Evolutionary conservation across 1,140 invertebrate species (phyloP).

Genomic region (Zaprionus vittiger): DNA sequence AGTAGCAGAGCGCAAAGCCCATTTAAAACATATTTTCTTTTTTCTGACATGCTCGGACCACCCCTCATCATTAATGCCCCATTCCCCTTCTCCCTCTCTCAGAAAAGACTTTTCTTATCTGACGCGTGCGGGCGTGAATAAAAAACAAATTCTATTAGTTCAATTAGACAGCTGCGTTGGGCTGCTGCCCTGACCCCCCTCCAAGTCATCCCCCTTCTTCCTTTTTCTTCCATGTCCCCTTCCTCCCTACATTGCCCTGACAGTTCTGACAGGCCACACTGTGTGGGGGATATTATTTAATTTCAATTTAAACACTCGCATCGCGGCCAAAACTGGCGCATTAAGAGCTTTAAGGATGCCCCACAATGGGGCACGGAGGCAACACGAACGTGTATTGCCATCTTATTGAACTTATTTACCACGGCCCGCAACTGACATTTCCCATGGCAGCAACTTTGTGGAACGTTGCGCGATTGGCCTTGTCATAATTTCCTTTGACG

Average conservation of each 20-base stretch:
- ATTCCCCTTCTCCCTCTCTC: neutral
- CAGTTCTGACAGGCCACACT: slow-evolving; percentile 14
- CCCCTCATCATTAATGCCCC: slow-evolving; percentile 13
- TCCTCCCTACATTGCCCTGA: neutral
- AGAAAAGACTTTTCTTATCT: slow-evolving; percentile 48
- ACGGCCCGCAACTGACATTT: slow-evolving; percentile 32
- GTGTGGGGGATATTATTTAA: slow-evolving; percentile 30
- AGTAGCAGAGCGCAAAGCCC: neutral
- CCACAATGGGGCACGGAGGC: too few relatives aligned
- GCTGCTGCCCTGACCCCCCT: too few relatives aligned
- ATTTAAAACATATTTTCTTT: slow-evolving; percentile 47
- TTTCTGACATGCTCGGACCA: slow-evolving; percentile 13
- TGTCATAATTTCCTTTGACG: slow-evolving; percentile 16
- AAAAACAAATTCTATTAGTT: slow-evolving; percentile 67
- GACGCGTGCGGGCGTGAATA: slow-evolving; percentile 53
- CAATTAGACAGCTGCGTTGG: slow-evolving; percentile 60
- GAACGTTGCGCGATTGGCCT: slow-evolving; percentile 7
- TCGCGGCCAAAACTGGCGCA: neutral
- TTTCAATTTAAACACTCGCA: slow-evolving; percentile 34
- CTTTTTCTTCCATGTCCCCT: neutral
- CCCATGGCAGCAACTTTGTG: slow-evolving; percentile 29
- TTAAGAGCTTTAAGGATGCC: slow-evolving; percentile 3
- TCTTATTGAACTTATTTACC: slow-evolving; percentile 22
- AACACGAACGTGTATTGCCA: slow-evolving; percentile 13
- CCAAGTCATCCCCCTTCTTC: too few relatives aligned